Base-by-base conservation (phyloP, 1,140 invertebrate species). In the Psix sp. region DNA sequence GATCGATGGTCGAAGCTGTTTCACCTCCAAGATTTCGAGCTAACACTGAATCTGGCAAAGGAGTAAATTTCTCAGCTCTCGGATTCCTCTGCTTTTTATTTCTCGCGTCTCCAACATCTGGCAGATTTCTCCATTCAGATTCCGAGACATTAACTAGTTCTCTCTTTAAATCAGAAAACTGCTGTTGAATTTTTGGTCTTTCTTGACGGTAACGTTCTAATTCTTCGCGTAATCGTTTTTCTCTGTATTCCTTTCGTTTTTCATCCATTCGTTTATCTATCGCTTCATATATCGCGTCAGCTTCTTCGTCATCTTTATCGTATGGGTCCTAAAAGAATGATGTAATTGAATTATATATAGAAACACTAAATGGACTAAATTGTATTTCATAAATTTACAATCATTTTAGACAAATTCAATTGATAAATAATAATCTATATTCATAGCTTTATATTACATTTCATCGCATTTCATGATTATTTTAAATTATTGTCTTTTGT, bases 231-330 rank as follows among this genome's bases (percentile, higher is more conserved):
- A 94, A 86, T 4, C 94, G 88, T 77, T 94, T 94, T 76, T 94
- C 95, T 82, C 95, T 89, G 75, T 98, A 97, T 83, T 99, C 98
- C 86, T 98, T 99, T 5, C 98, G 90, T 82, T 98, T 98, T 84
- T 99, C 98, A 88, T 99, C 98, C 96, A 99, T 99, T 63, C 98
- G 89, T 86, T 98, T 96, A 83, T 99, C 98, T 80, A 99, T 97
- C 7, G 95, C 95, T 86, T 99, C 96, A 87, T 99, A 99, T 77
- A 99, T 99, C 15, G 94, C 93, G 91, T 99, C 98, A 6, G 98
- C 98, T 90, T 99, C 98, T 83, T 98, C 98, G 87, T 99, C 98
- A 86, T 99, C 98, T 91, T 99, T 99, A 81, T 99, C 98, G 88
- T 99, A 99, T 0, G 98, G 98, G 92, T 99, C 98, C 89, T 91